A percentile compares a stretch with the other conserved stretches of the same genome.
Evolutionary conservation across 2,113 vertebrate species (phyloP).

Genomic region (Mungos mungo): DNA sequence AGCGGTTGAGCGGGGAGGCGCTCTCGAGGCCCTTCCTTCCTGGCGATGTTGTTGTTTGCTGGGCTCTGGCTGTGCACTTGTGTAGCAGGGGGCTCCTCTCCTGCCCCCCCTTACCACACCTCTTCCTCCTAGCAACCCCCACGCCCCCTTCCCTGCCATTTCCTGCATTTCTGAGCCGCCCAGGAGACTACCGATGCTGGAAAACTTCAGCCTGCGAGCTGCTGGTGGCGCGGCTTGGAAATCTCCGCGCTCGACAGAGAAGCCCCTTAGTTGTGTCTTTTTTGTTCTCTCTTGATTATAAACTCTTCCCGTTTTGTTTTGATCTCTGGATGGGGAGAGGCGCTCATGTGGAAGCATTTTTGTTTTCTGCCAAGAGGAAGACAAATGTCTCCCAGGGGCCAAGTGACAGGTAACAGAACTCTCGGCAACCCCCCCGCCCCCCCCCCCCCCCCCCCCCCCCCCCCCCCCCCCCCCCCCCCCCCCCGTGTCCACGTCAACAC

Average conservation of each 20-base stretch:
- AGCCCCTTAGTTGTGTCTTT: not conserved
- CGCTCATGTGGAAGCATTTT: not conserved
- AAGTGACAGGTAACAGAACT: slow-evolving; percentile 22
- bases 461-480: accelerated
- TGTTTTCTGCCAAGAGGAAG: slow-evolving; percentile 40
- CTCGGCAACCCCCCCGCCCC: too few species aligned
- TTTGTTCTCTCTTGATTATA: not conserved
- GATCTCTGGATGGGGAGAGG: not conserved
- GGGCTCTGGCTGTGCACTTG: not conserved
- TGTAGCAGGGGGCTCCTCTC: accelerated
- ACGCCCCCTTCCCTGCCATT: not conserved
- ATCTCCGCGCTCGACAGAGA: not conserved
- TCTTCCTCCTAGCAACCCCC: not conserved
- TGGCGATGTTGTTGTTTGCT: not conserved
- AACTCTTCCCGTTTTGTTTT: not conserved
- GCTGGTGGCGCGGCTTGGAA: not conserved
- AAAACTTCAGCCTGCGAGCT: not conserved
- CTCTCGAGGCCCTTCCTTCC: not conserved
- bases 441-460: not conserved
- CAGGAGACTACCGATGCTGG: not conserved
- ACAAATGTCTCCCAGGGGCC: slow-evolving; percentile 12
- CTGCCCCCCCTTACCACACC: too few species aligned
- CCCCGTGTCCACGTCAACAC: not conserved
- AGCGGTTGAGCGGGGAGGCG: not conserved
- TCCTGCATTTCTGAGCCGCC: not conserved